Evolutionary conservation across 2,888 invertebrate genomes (phyloP).

Genomic region (Tinea semifulvella): DNA sequence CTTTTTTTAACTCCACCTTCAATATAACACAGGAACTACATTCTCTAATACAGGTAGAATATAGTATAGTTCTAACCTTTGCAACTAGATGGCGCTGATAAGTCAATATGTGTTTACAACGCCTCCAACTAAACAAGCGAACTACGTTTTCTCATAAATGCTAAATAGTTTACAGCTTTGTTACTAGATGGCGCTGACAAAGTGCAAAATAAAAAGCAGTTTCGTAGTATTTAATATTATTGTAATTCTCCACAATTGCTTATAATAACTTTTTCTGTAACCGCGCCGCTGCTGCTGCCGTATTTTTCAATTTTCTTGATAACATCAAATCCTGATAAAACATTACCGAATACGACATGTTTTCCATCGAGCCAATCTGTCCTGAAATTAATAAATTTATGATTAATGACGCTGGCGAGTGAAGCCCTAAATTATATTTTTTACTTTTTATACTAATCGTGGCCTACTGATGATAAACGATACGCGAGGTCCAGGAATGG

Average conservation of each 20-base stretch:
- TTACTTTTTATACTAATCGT: not conserved
- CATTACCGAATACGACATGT: slow-evolving; percentile 98
- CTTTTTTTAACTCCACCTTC: too few relatives aligned
- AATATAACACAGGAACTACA: too few relatives aligned
- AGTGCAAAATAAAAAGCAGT: not conserved
- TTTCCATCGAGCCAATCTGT: slow-evolving; percentile 93
- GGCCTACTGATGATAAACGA: not conserved
- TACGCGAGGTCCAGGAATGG: not conserved
- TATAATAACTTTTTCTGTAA: slow-evolving; percentile 81
- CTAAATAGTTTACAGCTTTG: not conserved
- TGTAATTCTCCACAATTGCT: slow-evolving; percentile 88
- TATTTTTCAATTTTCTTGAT: slow-evolving; percentile 91
- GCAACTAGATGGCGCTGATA: too few relatives aligned
- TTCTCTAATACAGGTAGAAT: too few relatives aligned
- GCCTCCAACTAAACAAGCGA: not conserved
- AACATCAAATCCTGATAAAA: slow-evolving; percentile 92
- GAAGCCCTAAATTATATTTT: not conserved
- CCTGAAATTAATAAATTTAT: slow-evolving; percentile 40
- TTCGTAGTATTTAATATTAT: slow-evolving; percentile 32
- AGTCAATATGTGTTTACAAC: too few relatives aligned
- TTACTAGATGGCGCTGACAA: not conserved
- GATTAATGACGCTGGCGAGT: too few relatives aligned
- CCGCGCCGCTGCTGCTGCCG: slow-evolving; percentile 82
- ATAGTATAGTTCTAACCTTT: too few relatives aligned
- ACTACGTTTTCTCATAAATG: not conserved